Percentiles rank a stretch among this genome's conserved stretches.
These are phyloP conservation scores for Irena cyanogastra DNA, from an alignment of 2,113 vertebrate species.

Conservation along the genomic window DNA sequence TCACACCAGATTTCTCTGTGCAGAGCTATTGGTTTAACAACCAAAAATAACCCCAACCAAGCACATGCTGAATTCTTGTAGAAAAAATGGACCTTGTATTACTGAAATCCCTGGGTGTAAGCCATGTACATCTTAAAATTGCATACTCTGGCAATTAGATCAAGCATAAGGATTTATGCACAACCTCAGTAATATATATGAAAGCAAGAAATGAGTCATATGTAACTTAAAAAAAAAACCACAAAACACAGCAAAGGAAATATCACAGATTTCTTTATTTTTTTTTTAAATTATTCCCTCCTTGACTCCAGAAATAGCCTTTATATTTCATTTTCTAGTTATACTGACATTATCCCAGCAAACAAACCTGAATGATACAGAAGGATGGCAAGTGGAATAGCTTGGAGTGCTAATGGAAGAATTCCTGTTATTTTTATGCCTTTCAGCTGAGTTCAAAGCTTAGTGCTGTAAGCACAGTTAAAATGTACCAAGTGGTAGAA, in stretches of 20 bases:
- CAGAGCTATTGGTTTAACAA: neutral
- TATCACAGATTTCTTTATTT: neutral
- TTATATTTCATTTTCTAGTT: neutral
- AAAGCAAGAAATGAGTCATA: neutral
- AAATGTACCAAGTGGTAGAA: neutral
- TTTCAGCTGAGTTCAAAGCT: neutral
- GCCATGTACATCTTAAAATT: neutral
- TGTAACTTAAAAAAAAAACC: neutral
- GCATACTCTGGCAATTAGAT: neutral
- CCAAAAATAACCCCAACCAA: neutral
- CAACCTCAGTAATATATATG: neutral
- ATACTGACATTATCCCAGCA: neutral
- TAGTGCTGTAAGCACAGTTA: neutral
- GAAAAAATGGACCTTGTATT: neutral
- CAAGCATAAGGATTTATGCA: neutral
- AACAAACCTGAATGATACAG: neutral
- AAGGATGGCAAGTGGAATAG: neutral
- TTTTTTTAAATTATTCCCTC: neutral
- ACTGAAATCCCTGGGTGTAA: neutral
- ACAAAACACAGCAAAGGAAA: neutral
- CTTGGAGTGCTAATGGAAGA: neutral
- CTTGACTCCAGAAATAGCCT: neutral
- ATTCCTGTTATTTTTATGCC: neutral
- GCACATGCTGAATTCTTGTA: neutral
- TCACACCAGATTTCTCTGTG: neutral